A percentile compares a stretch with the other conserved stretches of the same genome.
Conservation (phyloP, 2,797 vertebrate species). For the Amphiprion clarkii region DNA sequence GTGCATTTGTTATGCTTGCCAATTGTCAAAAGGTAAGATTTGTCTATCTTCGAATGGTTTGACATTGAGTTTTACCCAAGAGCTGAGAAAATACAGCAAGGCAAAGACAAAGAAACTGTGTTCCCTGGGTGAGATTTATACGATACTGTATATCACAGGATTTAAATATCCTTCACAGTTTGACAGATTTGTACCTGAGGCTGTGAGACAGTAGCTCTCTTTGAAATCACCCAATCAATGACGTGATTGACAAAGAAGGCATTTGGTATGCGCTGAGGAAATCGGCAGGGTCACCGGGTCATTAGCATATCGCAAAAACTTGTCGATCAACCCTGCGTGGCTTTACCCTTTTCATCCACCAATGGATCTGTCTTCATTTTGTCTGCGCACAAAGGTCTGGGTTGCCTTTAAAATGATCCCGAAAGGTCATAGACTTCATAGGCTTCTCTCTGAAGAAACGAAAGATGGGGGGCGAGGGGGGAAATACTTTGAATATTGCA, state of each 20-base stretch:
- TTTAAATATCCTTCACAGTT: conserved; percentile 54
- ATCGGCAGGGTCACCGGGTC: conserved; percentile 71
- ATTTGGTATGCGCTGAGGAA: conserved; percentile 77
- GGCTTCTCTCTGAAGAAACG: conserved; percentile 72
- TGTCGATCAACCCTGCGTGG: conserved; percentile 78
- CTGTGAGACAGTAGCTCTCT: conserved; percentile 56
- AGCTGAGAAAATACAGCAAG: conserved; percentile 18
- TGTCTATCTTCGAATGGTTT: conserved; percentile 38
- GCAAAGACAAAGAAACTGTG: conserved; percentile 4
- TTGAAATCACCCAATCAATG: conserved; percentile 76
- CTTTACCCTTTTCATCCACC: conserved; percentile 87
- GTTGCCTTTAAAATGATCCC: conserved; percentile 84
- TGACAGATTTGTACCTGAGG: conserved; percentile 41
- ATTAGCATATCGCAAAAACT: conserved; percentile 83
- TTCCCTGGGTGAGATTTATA: conserved; percentile 21
- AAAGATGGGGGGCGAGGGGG: conserved; percentile 56
- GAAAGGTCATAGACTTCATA: conserved; percentile 86
- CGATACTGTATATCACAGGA: conserved; percentile 42
- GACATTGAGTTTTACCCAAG: conserved; percentile 35
- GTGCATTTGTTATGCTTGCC: conserved; percentile 28
- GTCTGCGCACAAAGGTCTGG: conserved; percentile 84
- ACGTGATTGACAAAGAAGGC: conserved; percentile 74
- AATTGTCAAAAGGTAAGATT: conserved; percentile 36
- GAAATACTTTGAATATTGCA: conserved; percentile 80
- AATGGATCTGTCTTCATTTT: conserved; percentile 86